These are phyloP conservation scores for Hycleus cichorii DNA, from an alignment of 1,140 invertebrate species.

Conservation along the genomic window DNA sequence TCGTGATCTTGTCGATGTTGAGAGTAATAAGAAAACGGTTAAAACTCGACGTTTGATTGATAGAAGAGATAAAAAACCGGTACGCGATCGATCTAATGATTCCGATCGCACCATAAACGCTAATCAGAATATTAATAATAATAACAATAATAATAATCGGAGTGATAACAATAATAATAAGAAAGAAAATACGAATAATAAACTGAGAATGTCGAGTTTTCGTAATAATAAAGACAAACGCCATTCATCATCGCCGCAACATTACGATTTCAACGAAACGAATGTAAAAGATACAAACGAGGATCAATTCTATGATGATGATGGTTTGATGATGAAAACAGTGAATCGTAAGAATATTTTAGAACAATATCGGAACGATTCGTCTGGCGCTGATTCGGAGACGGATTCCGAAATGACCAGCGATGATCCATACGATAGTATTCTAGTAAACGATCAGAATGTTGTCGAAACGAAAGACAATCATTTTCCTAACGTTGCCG, in stretches of 20 bases:
- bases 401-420: constrained; percentile 57
- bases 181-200: constrained; percentile 12
- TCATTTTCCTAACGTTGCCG: constrained; percentile 39
- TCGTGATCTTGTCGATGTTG: constrained; percentile 67
- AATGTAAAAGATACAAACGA: constrained; percentile 24
- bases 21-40: constrained; percentile 42
- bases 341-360: constrained; percentile 61
- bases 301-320: constrained; percentile 53
- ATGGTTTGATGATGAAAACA: constrained; percentile 54
- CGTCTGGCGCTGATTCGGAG: constrained; percentile 38
- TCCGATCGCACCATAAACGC: constrained; percentile 37
- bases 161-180: constrained; percentile 12
- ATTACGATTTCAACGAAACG: constrained; percentile 1
- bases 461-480: constrained; percentile 25
- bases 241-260: not conserved
- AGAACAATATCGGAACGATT: constrained; percentile 58
- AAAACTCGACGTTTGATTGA: constrained; percentile 22
- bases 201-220: constrained; percentile 5
- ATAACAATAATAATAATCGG: not conserved
- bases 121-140: constrained; percentile 12
- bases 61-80: constrained; percentile 20
- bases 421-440: constrained; percentile 64
- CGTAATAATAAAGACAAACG: too few relatives aligned
- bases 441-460: constrained; percentile 63
- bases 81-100: constrained; percentile 37